Base-by-base conservation (phyloP, 2,888 invertebrate genomes). In the Selenia dentaria region DNA sequence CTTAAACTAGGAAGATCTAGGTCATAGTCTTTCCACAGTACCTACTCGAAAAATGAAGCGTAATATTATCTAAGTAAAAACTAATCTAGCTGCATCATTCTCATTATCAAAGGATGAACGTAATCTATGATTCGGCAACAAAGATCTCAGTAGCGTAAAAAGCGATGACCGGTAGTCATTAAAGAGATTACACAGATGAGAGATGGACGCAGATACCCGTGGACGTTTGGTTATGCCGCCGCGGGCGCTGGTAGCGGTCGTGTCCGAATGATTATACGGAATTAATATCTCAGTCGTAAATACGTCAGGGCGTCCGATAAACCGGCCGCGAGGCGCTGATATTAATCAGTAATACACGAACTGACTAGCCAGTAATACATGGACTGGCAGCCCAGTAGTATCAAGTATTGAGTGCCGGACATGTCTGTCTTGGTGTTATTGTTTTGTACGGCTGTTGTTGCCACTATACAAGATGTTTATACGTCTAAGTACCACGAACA, bases 131-230 rank as follows among this genome's bases (percentile, higher is more conserved):
- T 48, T 42, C 47, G 41, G 47, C 33, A 36, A 41, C 41, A 42
- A 33, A 48, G 47, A 48, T 41, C 40, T 40, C 40, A 9, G 46
- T 40, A 47, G 41, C 41, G 52, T 45, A 52, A 57, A 57, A 56
- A 48, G 56, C 64, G 68, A 64, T 71, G 70, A 69, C 79, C 81
- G 76, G 81, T 80, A 82, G 82, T 83, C 74, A 72, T 82, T 77
- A 79, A 66, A 62, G 54, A 70, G 71, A 77, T 74, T 62, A 57
- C 46, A 53, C 14, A 57, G 67, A 73, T 76, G 22, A 22, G 22
- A 70, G 68, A 67, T 75, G 67, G 36, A 26, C 12, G 14, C 20
- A 6, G 25, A 22, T 22, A 22, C 29, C 20, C 31, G 31, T 44
- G 32, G 70, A 66, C 74, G 69, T 77, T 79, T 70, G 67, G 64